A percentile compares a stretch with the other conserved stretches of the same genome.
These are phyloP conservation scores for Amyelois transitella DNA, from an alignment of 1,140 invertebrate genomes.

Conservation along the genomic window DNA sequence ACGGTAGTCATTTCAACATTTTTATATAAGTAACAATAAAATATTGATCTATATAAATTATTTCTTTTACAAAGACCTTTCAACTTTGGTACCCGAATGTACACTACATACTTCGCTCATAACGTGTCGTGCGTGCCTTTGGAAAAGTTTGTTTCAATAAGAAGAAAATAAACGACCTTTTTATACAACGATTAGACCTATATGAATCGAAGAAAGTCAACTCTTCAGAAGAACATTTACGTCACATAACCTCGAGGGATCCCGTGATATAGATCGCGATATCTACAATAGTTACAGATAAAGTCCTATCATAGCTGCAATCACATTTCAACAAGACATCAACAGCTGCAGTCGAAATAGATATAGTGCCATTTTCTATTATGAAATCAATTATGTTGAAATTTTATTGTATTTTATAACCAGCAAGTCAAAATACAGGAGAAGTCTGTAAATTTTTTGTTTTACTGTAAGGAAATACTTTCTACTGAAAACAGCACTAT, in stretches of 20 bases:
- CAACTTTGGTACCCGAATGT: too few relatives aligned
- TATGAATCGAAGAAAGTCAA: not conserved
- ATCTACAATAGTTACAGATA: not conserved
- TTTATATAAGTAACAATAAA: not conserved
- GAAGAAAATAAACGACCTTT: not conserved
- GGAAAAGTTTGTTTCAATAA: not conserved
- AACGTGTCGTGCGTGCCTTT: not conserved
- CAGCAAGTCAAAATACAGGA: too few relatives aligned
- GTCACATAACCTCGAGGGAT: not conserved
- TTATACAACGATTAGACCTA: not conserved
- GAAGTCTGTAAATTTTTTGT: too few relatives aligned
- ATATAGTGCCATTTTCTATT: slow-evolving; percentile 40
- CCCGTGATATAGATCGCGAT: too few relatives aligned
- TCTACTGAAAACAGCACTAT: slow-evolving; percentile 34
- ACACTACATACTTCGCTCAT: too few relatives aligned
- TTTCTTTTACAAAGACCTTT: too few relatives aligned
- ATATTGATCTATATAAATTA: not conserved
- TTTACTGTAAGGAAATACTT: not conserved
- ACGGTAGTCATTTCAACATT: slow-evolving; percentile 35
- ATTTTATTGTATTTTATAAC: too few relatives aligned
- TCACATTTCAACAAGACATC: slow-evolving; percentile 24
- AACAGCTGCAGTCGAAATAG: slow-evolving; percentile 45
- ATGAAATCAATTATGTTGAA: not conserved
- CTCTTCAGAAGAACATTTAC: not conserved
- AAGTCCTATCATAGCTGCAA: not conserved